Evolutionary conservation across 2,888 invertebrate genomes (phyloP).

Genomic region (Rhabditophanes sp.): DNA sequence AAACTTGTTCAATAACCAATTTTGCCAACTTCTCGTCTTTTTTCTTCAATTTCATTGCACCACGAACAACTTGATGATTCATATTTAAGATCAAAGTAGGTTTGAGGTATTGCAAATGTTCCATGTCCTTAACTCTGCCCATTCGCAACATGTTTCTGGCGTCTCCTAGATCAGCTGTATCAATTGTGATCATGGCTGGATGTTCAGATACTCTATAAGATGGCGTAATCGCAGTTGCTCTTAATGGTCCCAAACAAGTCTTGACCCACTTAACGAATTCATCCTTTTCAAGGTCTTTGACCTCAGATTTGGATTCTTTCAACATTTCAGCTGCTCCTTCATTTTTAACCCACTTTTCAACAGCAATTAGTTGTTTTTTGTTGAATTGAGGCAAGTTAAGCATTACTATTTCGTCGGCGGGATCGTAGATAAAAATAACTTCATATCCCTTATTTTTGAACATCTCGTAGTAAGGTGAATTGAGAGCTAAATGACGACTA

Average conservation of each 20-base stretch:
- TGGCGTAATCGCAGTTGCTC: slow-evolving; percentile 49
- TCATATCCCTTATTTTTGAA: slow-evolving; percentile 70
- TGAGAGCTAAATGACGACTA: slow-evolving; percentile 75
- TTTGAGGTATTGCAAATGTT: slow-evolving; percentile 66
- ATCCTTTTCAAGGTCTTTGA: slow-evolving; percentile 61
- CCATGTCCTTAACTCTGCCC: slow-evolving; percentile 47
- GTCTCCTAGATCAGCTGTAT: slow-evolving; percentile 66
- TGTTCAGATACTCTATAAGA: slow-evolving; percentile 70
- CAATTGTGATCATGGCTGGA: slow-evolving; percentile 83
- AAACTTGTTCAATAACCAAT: slow-evolving; percentile 71
- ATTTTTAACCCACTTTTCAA: slow-evolving; percentile 68
- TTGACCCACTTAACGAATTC: slow-evolving; percentile 65
- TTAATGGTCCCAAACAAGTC: slow-evolving; percentile 54
- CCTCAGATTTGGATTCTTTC: slow-evolving; percentile 36
- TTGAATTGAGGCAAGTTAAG: slow-evolving; percentile 75
- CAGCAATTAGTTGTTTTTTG: slow-evolving; percentile 62
- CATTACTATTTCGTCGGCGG: slow-evolving; percentile 65
- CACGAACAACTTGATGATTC: slow-evolving; percentile 74
- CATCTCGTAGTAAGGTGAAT: slow-evolving; percentile 84
- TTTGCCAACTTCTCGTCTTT: slow-evolving; percentile 65
- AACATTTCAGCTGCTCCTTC: slow-evolving; percentile 35
- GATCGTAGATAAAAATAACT: slow-evolving; percentile 84
- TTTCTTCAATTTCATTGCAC: slow-evolving; percentile 59
- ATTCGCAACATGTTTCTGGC: slow-evolving; percentile 83
- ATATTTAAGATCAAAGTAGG: slow-evolving; percentile 86